Conservation (phyloP, 1,140 invertebrate genomes). For the Philaenus spumarius region DNA sequence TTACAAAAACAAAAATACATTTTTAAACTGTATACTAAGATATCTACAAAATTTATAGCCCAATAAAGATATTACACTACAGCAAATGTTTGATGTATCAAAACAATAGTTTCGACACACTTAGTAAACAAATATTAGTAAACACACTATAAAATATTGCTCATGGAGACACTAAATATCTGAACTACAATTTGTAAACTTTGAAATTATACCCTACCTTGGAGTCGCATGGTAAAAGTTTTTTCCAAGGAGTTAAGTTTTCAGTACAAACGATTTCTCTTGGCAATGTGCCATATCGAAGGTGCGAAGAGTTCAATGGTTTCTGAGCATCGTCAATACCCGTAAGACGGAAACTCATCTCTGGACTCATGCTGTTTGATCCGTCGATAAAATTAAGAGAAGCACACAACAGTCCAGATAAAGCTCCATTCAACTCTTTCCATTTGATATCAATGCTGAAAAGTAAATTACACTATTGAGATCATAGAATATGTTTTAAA, state of each 20-base stretch:
- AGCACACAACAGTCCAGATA: conserved; percentile 92
- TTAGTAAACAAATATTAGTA: too few species aligned
- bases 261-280: conserved; percentile 97
- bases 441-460: conserved; percentile 69
- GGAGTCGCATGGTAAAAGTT: conserved; percentile 87
- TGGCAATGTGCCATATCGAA: conserved; percentile 83
- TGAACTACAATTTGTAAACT: too few species aligned
- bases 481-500: too few species aligned
- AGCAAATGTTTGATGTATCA: too few species aligned
- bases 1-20: too few species aligned
- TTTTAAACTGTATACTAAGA: too few species aligned
- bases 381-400: conserved; percentile 93
- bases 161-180: too few species aligned
- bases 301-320: conserved; percentile 46
- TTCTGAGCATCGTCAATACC: conserved; percentile 48
- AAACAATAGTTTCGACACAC: too few species aligned
- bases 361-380: conserved; percentile 79
- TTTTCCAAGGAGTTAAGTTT: conserved; percentile 98
- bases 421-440: conserved; percentile 77
- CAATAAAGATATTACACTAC: too few species aligned
- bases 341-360: conserved; percentile 71
- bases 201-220: conserved; percentile 48
- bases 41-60: too few species aligned
- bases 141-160: too few species aligned
- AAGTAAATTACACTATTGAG: conserved; percentile 24